Conservation (phyloP, 30 jellyfish, hydroid and myxozoan species). For the Chrysaora quinquecirrha region DNA sequence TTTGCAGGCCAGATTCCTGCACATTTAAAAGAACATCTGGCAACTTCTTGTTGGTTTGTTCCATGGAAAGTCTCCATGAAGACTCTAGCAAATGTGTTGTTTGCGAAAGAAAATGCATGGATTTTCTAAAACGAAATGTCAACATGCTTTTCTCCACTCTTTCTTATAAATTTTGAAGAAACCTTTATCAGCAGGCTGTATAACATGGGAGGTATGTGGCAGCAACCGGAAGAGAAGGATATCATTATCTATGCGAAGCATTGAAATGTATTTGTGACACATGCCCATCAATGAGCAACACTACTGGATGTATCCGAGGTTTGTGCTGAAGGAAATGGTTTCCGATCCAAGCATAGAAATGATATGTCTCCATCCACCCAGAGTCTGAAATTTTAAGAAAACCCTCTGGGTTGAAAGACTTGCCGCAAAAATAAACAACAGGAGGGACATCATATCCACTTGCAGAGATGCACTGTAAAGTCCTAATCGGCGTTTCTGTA, state of each 20-base stretch:
- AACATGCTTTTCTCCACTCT: conserved; percentile 1
- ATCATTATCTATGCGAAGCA: not conserved
- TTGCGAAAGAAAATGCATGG: not conserved
- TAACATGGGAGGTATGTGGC: not conserved
- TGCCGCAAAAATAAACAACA: not conserved
- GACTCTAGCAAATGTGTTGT: not conserved
- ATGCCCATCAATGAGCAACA: not conserved
- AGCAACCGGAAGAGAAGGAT: not conserved
- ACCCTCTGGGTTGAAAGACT: not conserved
- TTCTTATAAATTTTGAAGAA: not conserved
- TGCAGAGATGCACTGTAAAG: not conserved
- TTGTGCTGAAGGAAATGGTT: not conserved
- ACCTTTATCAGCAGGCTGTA: not conserved
- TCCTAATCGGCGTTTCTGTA: not conserved
- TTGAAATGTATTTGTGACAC: not conserved
- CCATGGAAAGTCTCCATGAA: not conserved
- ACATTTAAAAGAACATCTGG: not conserved
- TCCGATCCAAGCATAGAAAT: not conserved
- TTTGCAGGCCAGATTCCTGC: conserved; percentile 5
- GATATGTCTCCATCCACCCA: conserved; percentile 11
- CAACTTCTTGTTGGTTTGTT: not conserved
- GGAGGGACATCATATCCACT: not conserved
- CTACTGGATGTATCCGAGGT: not conserved
- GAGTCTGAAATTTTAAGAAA: not conserved
- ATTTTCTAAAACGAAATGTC: not conserved